Conservation (phyloP, 2,797 vertebrate species). For the Sebastes vulpes region DNA sequence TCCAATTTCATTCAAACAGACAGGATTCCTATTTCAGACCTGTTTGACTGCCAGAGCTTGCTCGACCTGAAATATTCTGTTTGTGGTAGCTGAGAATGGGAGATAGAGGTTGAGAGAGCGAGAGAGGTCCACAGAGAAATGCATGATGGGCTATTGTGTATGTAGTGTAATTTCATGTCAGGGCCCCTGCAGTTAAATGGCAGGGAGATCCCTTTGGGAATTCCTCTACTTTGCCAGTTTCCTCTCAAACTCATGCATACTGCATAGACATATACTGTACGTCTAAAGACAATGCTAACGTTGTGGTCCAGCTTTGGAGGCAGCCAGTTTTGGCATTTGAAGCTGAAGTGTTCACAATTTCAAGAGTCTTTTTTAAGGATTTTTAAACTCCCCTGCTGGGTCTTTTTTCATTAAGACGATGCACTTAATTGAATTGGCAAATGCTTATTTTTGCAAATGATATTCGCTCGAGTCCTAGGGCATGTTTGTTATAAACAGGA, state of each 20-base stretch:
- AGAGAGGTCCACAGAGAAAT: conserved; percentile 21
- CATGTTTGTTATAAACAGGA: conserved; percentile 72
- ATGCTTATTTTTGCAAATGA: conserved; percentile 75
- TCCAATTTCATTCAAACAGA: conserved; percentile 7
- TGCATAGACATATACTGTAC: conserved; percentile 13
- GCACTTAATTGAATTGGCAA: conserved; percentile 75
- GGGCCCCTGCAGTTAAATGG: conserved; percentile 31
- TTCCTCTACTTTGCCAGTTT: conserved; percentile 35
- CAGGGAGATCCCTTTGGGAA: conserved; percentile 31
- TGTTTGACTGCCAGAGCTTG: conserved; percentile 16
- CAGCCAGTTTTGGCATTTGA: background rate
- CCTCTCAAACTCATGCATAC: conserved; percentile 45
- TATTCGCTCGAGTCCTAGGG: conserved; percentile 62
- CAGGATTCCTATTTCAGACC: conserved; percentile 19
- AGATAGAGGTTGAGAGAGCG: background rate
- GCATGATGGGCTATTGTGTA: conserved; percentile 28
- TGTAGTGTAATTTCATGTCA: conserved; percentile 49
- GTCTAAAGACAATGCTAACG: conserved; percentile 10
- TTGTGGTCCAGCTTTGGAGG: conserved; percentile 18
- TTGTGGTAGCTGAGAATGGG: conserved; percentile 15
- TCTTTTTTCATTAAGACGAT: conserved; percentile 57
- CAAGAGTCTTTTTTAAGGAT: background rate
- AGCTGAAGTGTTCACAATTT: conserved; percentile 17
- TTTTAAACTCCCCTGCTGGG: conserved; percentile 34
- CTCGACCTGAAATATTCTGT: conserved; percentile 18